Evolutionary conservation across 1,140 invertebrate species (phyloP).

Genomic region (Zaprionus africanus): DNA sequence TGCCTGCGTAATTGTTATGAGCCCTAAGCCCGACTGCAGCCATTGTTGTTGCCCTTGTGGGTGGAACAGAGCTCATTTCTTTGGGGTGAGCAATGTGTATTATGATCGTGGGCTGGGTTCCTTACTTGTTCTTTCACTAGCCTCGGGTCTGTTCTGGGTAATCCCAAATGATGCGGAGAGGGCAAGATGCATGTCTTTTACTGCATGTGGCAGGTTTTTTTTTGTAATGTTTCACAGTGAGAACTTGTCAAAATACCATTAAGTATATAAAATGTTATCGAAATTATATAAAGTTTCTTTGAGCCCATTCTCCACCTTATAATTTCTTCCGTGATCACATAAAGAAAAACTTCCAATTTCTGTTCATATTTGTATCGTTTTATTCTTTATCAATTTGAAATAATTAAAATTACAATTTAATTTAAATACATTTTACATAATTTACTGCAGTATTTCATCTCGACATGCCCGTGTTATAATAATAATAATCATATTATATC

Average conservation of each 20-base stretch:
- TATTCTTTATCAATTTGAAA: slow-evolving; percentile 80
- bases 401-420: slow-evolving; percentile 83
- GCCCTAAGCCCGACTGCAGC: slow-evolving; percentile 39
- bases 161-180: not conserved
- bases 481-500: slow-evolving; percentile 47
- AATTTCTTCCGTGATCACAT: not conserved
- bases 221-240: not conserved
- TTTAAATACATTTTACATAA: slow-evolving; percentile 81
- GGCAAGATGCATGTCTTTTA: not conserved
- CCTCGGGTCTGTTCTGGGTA: not conserved
- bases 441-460: slow-evolving; percentile 70
- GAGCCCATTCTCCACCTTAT: not conserved
- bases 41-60: slow-evolving; percentile 55
- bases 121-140: not conserved
- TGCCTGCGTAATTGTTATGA: slow-evolving; percentile 74
- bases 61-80: slow-evolving; percentile 58
- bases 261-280: not conserved
- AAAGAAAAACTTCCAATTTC: not conserved
- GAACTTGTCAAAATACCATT: not conserved
- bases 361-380: slow-evolving; percentile 61
- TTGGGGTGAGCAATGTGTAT: slow-evolving; percentile 15
- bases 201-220: not conserved
- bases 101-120: slow-evolving; percentile 2
- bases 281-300: not conserved
- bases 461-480: slow-evolving; percentile 29